These are phyloP conservation scores for Apotomis capreana DNA, from an alignment of 2,888 invertebrate species.

Conservation along the genomic window DNA sequence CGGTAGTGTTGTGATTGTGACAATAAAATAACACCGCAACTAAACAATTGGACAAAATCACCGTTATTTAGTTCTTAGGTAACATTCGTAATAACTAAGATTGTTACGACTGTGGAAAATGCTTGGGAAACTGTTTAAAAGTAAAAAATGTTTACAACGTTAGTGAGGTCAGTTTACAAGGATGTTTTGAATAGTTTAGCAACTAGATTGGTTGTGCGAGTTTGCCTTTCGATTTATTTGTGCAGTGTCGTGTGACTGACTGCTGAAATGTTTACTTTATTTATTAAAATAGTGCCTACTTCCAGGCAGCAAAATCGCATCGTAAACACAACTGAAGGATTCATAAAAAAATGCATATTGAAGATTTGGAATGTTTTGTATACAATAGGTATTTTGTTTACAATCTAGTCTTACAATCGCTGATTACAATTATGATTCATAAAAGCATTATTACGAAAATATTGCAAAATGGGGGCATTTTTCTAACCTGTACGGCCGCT, in stretches of 20 bases:
- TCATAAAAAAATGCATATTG: not conserved
- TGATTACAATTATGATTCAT: conserved; percentile 19
- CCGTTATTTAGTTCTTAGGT: conserved; percentile 37
- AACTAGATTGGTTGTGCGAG: conserved; percentile 22
- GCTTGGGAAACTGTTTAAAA: not conserved
- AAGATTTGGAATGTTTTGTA: not conserved
- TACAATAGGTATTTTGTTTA: not conserved
- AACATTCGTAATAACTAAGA: conserved; percentile 27
- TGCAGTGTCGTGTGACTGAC: conserved; percentile 17
- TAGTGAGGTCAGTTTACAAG: conserved; percentile 38
- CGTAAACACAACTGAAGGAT: not conserved
- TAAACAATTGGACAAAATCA: conserved; percentile 41
- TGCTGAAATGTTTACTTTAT: not conserved
- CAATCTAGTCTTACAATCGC: conserved; percentile 4
- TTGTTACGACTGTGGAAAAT: conserved; percentile 14
- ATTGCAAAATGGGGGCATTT: conserved; percentile 23
- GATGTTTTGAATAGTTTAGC: conserved; percentile 32
- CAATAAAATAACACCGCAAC: conserved; percentile 47
- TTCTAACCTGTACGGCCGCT: conserved; percentile 78
- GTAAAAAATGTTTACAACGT: conserved; percentile 9
- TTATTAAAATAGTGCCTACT: not conserved
- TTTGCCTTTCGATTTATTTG: conserved; percentile 26
- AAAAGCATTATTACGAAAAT: conserved; percentile 22
- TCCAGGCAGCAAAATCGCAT: not conserved
- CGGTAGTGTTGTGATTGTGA: conserved; percentile 49